Evolutionary conservation across 2,888 invertebrate species (phyloP).

Genomic region (Miltochrista miniata): DNA sequence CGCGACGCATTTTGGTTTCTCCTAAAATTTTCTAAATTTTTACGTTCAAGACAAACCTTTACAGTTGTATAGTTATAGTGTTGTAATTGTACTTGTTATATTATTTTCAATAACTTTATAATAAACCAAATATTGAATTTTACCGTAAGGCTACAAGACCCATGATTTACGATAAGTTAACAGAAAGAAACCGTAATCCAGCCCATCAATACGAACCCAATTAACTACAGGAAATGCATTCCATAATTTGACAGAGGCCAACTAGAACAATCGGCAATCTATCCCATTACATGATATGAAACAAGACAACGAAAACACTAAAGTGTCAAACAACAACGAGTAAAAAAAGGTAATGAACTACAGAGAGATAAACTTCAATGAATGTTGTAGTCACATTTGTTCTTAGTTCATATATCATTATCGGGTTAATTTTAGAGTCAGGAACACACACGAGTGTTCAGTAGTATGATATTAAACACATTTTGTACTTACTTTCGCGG

Average conservation of each 20-base stretch:
- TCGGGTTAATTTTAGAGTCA: constrained; percentile 50
- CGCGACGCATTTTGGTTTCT: constrained; percentile 4
- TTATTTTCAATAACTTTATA: not conserved
- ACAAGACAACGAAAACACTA: constrained; percentile 3
- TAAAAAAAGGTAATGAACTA: constrained; percentile 26
- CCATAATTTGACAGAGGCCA: constrained; percentile 19
- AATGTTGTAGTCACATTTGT: constrained; percentile 33
- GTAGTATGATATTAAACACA: constrained; percentile 7
- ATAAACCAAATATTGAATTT: too few species aligned
- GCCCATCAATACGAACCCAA: too few species aligned
- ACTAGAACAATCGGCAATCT: constrained; percentile 15
- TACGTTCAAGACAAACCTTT: constrained; percentile 33
- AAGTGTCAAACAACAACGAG: constrained; percentile 30
- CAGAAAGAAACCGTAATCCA: too few species aligned
- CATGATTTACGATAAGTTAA: too few species aligned
- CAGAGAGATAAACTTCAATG: constrained; percentile 41
- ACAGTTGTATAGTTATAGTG: constrained; percentile 52
- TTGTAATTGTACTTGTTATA: constrained; percentile 26
- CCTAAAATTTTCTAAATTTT: not conserved
- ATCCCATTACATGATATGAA: too few species aligned
- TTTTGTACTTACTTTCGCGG: constrained; percentile 72
- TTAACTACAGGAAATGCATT: constrained; percentile 17
- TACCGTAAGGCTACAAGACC: too few species aligned
- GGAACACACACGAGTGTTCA: constrained; percentile 28
- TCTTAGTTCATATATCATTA: constrained; percentile 33